Base-by-base conservation (phyloP, 2,888 invertebrate genomes). In the Hirtodrosophila confusa region DNA sequence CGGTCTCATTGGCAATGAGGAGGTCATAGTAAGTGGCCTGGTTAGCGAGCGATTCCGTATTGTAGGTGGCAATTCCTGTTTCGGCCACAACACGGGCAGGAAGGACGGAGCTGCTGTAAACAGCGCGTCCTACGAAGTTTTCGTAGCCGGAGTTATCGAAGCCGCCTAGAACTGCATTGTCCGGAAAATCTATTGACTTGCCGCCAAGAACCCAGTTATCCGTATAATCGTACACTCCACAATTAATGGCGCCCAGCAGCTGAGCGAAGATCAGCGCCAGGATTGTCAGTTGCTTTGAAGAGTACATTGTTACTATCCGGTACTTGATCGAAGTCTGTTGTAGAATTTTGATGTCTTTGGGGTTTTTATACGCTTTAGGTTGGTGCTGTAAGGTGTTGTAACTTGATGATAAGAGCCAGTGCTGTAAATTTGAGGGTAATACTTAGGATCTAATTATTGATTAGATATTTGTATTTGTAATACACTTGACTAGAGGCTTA, bases 41-140 rank as follows among this genome's bases (percentile, higher is more conserved):
- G 4, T 31, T 31, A 7, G 8, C 7, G 7, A 31, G 7, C 3
- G 31, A 8, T 2, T 61, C 69, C 9, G 72, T 75, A 17, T 78
- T 77, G 53, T 64, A 56, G 23, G 31, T 31, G 75, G 71, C 3
- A 41, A 5, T 0, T 8, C 78, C 76, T 1, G 58, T 61, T 37
- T 76, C 76, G 31, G 58, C 58, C 1, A 78, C 68, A 7, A 76
- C 61, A n/a, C 78, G 78, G 10, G 78, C 76, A 1, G 76, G 76
- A 27, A 75, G 35, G 11, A 71, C 33, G 23, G 47, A 40, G 6
- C 8, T 65, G n/a, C 1, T 4, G 41, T 62, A 61, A 11, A 33
- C 36, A 0, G 66, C 31, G n/a, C 77, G 77, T 10, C 77, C 77
- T 27, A 78, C 55, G 40, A 75, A 78, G 12, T 40, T 69, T 33